Conservation (phyloP, 1,140 invertebrate species). For the Bombus huntii region DNA sequence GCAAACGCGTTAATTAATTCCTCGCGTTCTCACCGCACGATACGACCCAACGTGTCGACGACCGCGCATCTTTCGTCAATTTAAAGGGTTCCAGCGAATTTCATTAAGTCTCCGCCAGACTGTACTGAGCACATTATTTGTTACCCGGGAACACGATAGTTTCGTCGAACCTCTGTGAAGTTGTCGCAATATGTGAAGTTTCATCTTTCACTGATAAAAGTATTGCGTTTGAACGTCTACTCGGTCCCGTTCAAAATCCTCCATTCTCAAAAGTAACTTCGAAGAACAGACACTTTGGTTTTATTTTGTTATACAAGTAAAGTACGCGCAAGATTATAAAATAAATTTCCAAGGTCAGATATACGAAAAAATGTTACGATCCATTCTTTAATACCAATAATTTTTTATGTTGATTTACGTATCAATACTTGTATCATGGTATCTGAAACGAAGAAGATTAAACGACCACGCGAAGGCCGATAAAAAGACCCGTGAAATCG, state of each 20-base stretch:
- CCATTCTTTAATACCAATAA: not conserved
- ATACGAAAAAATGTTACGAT: no score
- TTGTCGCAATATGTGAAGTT: no score
- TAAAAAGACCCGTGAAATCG: not conserved
- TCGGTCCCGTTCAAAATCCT: not conserved
- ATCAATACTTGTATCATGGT: not conserved
- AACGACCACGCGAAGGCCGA: not conserved
- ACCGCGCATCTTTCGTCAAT: constrained; percentile 15
- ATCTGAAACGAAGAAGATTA: not conserved
- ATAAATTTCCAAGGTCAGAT: no score
- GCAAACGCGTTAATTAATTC: constrained; percentile 46
- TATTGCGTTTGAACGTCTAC: not conserved
- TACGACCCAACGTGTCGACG: no score
- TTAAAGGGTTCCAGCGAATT: constrained; percentile 24
- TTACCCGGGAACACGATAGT: not conserved
- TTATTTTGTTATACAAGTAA: no score
- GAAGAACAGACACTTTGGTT: not conserved
- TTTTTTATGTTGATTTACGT: not conserved
- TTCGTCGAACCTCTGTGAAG: not conserved
- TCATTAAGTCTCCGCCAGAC: constrained; percentile 26
- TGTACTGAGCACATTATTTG: not conserved
- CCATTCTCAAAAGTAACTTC: not conserved
- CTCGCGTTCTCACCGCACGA: not conserved
- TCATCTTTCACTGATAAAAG: not conserved
- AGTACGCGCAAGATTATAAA: no score